Evolutionary conservation across 2,797 vertebrate species (phyloP), one percentile per base, ranked within the genome.

Genomic region (Sebastes baramenuke): DNA sequence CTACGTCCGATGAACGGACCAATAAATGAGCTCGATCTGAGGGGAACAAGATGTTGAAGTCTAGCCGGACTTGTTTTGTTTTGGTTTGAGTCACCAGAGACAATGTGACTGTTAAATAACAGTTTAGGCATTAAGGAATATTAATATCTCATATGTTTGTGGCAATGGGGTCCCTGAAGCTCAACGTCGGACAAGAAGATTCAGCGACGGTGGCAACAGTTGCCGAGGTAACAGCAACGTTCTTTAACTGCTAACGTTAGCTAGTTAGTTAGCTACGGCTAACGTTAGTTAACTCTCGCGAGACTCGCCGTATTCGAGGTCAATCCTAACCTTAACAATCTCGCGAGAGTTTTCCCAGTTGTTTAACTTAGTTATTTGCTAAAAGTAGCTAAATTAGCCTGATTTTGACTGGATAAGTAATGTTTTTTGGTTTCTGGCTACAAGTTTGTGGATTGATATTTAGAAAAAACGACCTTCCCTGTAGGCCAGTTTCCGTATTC

Each of bases 181-280:
- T 67, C 27, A 80, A 24, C 56, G 32, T 2, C 29, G 87, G 84
- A 66, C 64, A 52, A n/a, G 87, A 80, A 24, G 62, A 55, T 38
- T 34, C 80, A n/a, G 82, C 77, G 32, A 80, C 79, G 38, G 67
- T 56, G 69, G 72, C 83, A 24, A 75, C 86, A 64, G 58, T 78
- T 7, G 20, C 60, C 22, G 81, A 92, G 88, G 92, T 93, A 90
- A 77, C 8, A 46, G 54, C 8, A 24, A 83, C 12, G 65, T 25
- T 42, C 18, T 30, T 30, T 22, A 38, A 38, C 13, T 7, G 32
- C 20, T 77, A 66, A 38, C 36, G 12, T 38, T 72, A 64, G 34
- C 67, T 46, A 49, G 62, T n/a, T 42, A 27, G 18, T 16, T 52
- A 16, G 12, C 20, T 52, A 24, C 36, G 36, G 13, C 5, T 6